phyloP scores from a whole-genome alignment of 92 coral and sea anemone genomes.

The Palythoa caribaeorum region DNA sequence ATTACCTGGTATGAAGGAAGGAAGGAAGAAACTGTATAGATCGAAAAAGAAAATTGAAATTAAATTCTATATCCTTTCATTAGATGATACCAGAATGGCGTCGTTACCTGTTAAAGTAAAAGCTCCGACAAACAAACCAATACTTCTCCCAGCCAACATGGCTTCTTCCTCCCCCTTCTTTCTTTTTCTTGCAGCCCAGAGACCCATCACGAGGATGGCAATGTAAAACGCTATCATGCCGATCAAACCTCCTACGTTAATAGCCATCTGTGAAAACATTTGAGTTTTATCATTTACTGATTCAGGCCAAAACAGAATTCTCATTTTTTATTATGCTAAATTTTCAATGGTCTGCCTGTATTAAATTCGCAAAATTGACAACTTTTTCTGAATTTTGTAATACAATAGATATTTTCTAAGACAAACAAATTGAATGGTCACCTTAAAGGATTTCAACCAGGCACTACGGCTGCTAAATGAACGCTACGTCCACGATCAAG shows the following conservation, averaged over 20 bases:
- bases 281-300: too few species aligned
- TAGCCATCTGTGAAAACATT: slow-evolving; percentile 42
- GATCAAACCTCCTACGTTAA: slow-evolving; percentile 63
- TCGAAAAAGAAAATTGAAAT: too few species aligned
- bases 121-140: slow-evolving; percentile 39
- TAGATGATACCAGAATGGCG: neutral
- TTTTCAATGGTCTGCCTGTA: too few species aligned
- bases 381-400: neutral
- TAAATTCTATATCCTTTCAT: too few species aligned
- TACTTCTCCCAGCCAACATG: slow-evolving; percentile 50
- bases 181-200: slow-evolving; percentile 69
- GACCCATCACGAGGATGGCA: slow-evolving; percentile 60
- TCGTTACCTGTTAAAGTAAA: slow-evolving; percentile 51
- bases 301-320: too few species aligned
- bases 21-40: too few species aligned
- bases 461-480: too few species aligned
- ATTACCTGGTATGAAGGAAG: too few species aligned
- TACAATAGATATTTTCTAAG: too few species aligned
- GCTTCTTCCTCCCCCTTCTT: slow-evolving; percentile 48
- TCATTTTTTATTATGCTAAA: neutral
- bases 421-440: too few species aligned
- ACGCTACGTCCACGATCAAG: slow-evolving; percentile 57
- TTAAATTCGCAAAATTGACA: too few species aligned
- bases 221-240: slow-evolving; percentile 62
- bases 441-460: too few species aligned